Conservation (phyloP, 2,113 vertebrate genomes). For the Pluvialis apricaria region DNA sequence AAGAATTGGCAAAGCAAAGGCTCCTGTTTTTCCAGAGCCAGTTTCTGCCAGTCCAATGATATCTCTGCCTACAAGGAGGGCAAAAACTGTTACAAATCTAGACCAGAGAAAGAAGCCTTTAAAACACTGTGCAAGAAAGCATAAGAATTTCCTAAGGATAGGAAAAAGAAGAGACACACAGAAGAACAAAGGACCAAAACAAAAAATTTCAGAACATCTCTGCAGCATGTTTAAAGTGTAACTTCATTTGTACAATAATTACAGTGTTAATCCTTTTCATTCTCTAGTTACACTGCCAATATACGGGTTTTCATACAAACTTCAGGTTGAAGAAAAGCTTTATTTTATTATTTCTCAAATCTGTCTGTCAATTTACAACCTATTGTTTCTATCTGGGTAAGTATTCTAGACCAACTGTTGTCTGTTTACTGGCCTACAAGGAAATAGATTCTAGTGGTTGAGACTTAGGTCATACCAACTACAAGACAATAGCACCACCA, state of each 20-base stretch:
- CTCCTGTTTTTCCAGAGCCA: constrained; percentile 95
- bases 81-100: background rate
- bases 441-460: background rate
- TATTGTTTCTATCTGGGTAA: background rate
- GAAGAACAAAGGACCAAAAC: background rate
- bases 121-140: background rate
- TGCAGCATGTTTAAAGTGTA: background rate
- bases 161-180: background rate
- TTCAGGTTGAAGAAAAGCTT: background rate
- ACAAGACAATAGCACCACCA: background rate
- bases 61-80: constrained; percentile 76
- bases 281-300: background rate
- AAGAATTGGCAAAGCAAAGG: constrained; percentile 94
- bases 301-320: background rate
- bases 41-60: constrained; percentile 97
- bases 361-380: background rate
- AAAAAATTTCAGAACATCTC: background rate
- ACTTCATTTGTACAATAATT: background rate
- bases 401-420: background rate
- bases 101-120: background rate
- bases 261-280: background rate
- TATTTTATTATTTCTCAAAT: background rate
- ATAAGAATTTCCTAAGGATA: background rate
- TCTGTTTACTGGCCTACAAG: background rate
- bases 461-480: background rate